Conservation (phyloP, 1,140 invertebrate species). For the Diachasma alloeum region DNA sequence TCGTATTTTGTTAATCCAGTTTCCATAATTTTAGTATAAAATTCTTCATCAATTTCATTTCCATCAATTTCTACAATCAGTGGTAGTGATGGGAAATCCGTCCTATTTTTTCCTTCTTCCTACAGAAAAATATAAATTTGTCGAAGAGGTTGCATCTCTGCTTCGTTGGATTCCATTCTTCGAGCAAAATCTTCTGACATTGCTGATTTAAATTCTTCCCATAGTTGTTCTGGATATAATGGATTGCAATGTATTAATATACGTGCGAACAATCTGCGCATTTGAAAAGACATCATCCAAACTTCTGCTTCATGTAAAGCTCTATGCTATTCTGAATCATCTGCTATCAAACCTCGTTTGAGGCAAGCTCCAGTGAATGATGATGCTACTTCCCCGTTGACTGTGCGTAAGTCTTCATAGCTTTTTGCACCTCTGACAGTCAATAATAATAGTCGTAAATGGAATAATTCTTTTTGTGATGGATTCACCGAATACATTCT, state of each 20-base stretch:
- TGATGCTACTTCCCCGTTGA: neutral
- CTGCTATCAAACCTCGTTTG: conserved; percentile 14
- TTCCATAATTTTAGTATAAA: neutral
- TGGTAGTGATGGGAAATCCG: neutral
- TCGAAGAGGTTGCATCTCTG: neutral
- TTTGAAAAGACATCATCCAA: conserved; percentile 24
- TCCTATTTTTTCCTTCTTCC: conserved; percentile 1
- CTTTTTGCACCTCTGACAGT: neutral
- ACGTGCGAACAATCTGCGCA: conserved; percentile 16
- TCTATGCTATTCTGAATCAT: conserved; percentile 25
- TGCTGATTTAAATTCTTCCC: conserved; percentile 16
- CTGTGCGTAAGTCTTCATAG: neutral
- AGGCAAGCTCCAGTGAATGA: conserved; percentile 9
- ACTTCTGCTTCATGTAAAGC: conserved; percentile 23
- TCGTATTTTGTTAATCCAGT: conserved; percentile 10
- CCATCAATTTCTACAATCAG: neutral
- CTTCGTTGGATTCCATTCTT: neutral
- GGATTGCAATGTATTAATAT: conserved; percentile 20
- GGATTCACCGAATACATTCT: neutral
- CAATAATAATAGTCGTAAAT: neutral
- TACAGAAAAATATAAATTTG: conserved; percentile 15
- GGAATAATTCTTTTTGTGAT: neutral
- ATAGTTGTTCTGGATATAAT: conserved; percentile 7
- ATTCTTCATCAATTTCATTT: neutral
- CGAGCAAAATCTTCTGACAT: conserved; percentile 18